Evolutionary conservation across 2,113 vertebrate species (phyloP).

Genomic region (Boleophthalmus pectinirostris): DNA sequence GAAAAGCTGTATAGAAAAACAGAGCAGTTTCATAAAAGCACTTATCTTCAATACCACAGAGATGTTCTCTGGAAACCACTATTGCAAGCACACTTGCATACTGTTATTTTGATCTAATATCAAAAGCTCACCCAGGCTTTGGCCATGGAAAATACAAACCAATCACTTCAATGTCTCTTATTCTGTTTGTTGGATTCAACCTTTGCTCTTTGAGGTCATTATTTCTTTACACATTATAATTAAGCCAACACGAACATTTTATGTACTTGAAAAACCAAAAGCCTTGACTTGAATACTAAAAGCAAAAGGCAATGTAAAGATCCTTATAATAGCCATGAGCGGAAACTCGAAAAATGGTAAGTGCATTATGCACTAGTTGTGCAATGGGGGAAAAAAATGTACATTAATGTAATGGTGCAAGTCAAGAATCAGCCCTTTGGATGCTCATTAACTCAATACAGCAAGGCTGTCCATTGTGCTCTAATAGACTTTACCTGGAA

Average conservation of each 20-base stretch:
- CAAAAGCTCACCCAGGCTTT: background rate
- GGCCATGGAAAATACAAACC: background rate
- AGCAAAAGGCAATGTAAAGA: background rate
- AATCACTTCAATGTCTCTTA: background rate
- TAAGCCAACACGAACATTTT: conserved; percentile 31
- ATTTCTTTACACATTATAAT: conserved; percentile 3
- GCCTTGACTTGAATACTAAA: background rate
- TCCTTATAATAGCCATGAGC: background rate
- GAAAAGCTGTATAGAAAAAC: too few relatives aligned
- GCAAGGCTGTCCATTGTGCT: conserved; percentile 45
- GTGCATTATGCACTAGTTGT: background rate
- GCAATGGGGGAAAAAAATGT: background rate
- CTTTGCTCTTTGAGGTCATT: background rate
- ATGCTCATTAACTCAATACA: conserved; percentile 41
- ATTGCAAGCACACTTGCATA: background rate
- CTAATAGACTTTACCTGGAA: conserved; percentile 39
- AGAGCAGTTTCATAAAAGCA: background rate
- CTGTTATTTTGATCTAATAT: background rate
- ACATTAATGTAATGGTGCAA: background rate
- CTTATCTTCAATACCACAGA: background rate
- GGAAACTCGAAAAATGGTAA: background rate
- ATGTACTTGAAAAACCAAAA: conserved; percentile 11
- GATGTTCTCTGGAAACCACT: background rate
- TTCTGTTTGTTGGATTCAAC: background rate
- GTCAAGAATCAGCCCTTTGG: conserved; percentile 12